Conservation (phyloP, 2,888 invertebrate genomes). For the Orthosia incerta region DNA sequence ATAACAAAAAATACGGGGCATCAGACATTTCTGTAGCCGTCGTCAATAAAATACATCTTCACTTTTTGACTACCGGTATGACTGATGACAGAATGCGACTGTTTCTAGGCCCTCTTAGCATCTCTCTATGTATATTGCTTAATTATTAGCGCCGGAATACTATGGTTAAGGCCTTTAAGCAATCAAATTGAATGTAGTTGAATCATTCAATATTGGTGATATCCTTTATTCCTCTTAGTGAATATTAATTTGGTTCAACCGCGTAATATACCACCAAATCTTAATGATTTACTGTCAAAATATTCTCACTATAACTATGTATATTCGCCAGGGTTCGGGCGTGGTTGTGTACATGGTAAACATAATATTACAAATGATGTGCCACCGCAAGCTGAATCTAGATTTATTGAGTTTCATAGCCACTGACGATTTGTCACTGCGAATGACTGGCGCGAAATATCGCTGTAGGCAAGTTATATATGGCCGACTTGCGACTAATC, state of each 20-base stretch:
- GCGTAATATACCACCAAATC: no score
- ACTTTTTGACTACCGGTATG: no score
- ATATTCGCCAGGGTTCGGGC: not conserved
- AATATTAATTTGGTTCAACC: not conserved
- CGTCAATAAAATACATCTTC: no score
- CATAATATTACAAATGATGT: conserved; percentile 42
- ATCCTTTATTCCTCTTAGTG: not conserved
- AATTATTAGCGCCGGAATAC: not conserved
- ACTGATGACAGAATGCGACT: no score
- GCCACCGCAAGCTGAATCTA: conserved; percentile 43
- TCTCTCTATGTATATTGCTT: no score
- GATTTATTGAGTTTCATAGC: conserved; percentile 61
- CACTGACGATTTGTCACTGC: conserved; percentile 56
- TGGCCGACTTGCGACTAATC: conserved; percentile 10
- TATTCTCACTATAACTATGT: not conserved
- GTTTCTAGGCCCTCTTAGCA: no score
- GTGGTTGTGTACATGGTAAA: conserved; percentile 14
- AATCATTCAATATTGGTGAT: not conserved
- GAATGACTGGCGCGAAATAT: conserved; percentile 49
- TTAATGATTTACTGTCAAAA: not conserved
- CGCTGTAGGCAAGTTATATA: conserved; percentile 18
- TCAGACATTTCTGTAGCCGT: no score
- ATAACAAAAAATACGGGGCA: no score
- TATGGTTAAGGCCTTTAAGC: not conserved
- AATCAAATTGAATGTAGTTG: no score